Conservation (phyloP, 2,888 invertebrate genomes). For the Seira ritae region DNA sequence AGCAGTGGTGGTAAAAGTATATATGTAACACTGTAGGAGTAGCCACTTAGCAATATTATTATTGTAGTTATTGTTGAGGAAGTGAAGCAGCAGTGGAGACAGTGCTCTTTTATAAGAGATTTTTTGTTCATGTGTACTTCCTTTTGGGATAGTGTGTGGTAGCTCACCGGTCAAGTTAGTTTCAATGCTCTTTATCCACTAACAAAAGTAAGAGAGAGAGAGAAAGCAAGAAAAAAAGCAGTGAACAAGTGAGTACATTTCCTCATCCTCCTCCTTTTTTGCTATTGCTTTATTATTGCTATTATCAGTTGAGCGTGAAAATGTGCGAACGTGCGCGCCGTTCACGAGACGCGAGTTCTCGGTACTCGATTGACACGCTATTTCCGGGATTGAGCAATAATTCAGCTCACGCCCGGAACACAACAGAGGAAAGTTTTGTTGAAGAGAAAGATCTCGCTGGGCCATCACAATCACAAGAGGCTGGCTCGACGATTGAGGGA, state of each 20-base stretch:
- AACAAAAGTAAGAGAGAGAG: not conserved
- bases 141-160: not conserved
- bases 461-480: conserved; percentile 17
- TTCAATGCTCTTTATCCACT: not conserved
- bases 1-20: no score
- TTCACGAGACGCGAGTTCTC: conserved; percentile 71
- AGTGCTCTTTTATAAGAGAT: not conserved
- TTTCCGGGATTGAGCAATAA: conserved; percentile 72
- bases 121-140: not conserved
- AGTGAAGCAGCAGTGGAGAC: not conserved
- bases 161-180: conserved; percentile 15
- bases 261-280: not conserved
- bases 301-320: conserved; percentile 58
- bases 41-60: conserved; percentile 49
- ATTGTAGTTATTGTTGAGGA: conserved; percentile 32
- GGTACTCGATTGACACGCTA: conserved; percentile 72
- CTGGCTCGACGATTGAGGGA: conserved; percentile 35
- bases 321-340: conserved; percentile 72
- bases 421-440: conserved; percentile 60
- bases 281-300: conserved; percentile 10
- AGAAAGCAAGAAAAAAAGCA: not conserved
- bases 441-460: conserved; percentile 32
- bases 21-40: conserved; percentile 21
- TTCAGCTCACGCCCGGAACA: conserved; percentile 66
- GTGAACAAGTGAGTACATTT: conserved; percentile 19